These are phyloP conservation scores for Pomacea maculata DNA, from an alignment of 1,140 invertebrate genomes.

Conservation along the genomic window DNA sequence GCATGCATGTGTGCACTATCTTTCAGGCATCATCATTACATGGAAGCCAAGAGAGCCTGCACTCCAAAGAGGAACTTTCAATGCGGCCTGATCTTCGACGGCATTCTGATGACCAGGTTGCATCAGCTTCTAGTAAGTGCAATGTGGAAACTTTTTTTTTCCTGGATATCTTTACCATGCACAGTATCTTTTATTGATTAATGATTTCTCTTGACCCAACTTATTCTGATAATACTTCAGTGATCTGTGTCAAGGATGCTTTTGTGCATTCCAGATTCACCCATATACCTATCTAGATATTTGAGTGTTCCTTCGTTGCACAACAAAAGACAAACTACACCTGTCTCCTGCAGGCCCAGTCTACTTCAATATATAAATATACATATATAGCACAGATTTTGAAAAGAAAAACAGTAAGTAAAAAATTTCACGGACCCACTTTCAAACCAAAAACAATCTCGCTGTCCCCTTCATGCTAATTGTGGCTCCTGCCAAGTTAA, in stretches of 20 bases:
- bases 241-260: too few species aligned
- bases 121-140: slow-evolving; percentile 21
- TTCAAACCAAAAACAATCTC: too few species aligned
- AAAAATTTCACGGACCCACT: too few species aligned
- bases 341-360: background rate
- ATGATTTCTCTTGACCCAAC: background rate
- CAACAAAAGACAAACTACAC: background rate
- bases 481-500: too few species aligned
- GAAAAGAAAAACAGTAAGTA: background rate
- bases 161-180: background rate
- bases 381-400: background rate
- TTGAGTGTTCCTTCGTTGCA: too few species aligned
- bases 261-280: too few species aligned
- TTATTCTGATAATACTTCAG: too few species aligned
- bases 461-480: too few species aligned
- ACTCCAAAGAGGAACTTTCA: slow-evolving; percentile 19
- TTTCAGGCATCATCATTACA: slow-evolving; percentile 27
- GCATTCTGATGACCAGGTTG: slow-evolving; percentile 29
- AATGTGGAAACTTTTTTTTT: background rate
- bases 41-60: slow-evolving; percentile 33
- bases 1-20: too few species aligned
- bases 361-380: background rate
- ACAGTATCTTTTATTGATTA: background rate
- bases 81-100: slow-evolving; percentile 19
- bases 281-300: too few species aligned